Evolutionary conservation across 2,113 vertebrate genomes (phyloP).

Genomic region (Bolborhynchus lineola): DNA sequence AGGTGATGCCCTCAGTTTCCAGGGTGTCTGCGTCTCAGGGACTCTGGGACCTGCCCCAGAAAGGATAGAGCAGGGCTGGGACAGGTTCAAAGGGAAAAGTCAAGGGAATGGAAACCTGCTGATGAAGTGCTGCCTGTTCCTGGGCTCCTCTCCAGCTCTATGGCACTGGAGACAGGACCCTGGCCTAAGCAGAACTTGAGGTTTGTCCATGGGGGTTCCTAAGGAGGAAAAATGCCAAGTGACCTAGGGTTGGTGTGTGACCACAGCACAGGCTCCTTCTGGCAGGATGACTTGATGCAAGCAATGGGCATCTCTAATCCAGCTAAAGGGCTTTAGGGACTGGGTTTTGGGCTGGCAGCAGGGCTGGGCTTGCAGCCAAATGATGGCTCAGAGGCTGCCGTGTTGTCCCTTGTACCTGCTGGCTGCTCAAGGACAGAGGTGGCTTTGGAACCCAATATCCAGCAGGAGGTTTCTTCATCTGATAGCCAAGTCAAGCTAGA

Average conservation of each 20-base stretch:
- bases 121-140: background rate
- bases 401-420: background rate
- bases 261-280: background rate
- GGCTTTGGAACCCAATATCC: background rate
- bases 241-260: background rate
- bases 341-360: background rate
- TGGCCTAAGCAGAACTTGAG: background rate
- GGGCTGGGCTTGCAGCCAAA: background rate
- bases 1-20: background rate
- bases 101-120: background rate
- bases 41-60: background rate
- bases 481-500: background rate
- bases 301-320: background rate
- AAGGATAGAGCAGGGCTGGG: background rate
- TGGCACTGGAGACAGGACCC: background rate
- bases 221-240: background rate
- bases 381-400: background rate
- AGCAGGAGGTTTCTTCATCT: background rate
- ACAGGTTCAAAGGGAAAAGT: background rate
- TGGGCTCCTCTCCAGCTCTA: background rate
- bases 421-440: background rate
- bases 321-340: background rate
- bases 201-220: background rate
- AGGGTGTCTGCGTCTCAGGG: background rate
- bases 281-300: background rate